Evolutionary conservation across 2,797 vertebrate species (phyloP), one percentile per base, ranked within the genome.

Genomic region (Sciurus carolinensis): DNA sequence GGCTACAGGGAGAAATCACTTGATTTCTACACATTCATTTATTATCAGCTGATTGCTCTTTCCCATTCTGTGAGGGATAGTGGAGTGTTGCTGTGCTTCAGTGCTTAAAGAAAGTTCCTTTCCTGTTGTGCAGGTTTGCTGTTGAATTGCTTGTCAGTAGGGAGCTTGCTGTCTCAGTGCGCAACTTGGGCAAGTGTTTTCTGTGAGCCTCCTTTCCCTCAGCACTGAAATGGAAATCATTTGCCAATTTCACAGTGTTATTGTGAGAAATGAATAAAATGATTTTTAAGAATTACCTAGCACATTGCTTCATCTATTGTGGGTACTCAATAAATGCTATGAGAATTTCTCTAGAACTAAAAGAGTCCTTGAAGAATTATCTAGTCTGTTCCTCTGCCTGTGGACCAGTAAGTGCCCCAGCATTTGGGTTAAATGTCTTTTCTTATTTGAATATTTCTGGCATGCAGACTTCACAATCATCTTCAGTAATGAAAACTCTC

Each of bases 1-100:
- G 36, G 26, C 50, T 85, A 59, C 17, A 87, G 69, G 24, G 28
- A 88, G 88, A 91, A 80, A 84, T 36, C 1, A 77, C 94, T 94
- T 85, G 54, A 94, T 95, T 90, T 95, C 72, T 95, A 39, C n/a
- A 30, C 52, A 22, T 87, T 93, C 24, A 20, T 90, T 67, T 93
- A n/a, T 75, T 95, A 50, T 85, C 12, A 47, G 57, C 44, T 50
- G 39, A 76, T 84, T 72, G 20, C 36, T 91, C 59, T 75, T 87
- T 95, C 44, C 20, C 47, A 77, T 66, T 87, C 59, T 39, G 13
- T 69, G 81, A 81, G 18, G 67, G n/a, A 8, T 44, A 75, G 54
- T 44, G 24, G 76, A 54, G 62, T 67, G 24, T 59, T 77, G 18
- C 50, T 90, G 1, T 75, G 14, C 52, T 75, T 88, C 52, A 76